A percentile compares a stretch with the other conserved stretches of the same genome.
Evolutionary conservation across 1,140 invertebrate species (phyloP).

Genomic region (Scaptomyza montana): DNA sequence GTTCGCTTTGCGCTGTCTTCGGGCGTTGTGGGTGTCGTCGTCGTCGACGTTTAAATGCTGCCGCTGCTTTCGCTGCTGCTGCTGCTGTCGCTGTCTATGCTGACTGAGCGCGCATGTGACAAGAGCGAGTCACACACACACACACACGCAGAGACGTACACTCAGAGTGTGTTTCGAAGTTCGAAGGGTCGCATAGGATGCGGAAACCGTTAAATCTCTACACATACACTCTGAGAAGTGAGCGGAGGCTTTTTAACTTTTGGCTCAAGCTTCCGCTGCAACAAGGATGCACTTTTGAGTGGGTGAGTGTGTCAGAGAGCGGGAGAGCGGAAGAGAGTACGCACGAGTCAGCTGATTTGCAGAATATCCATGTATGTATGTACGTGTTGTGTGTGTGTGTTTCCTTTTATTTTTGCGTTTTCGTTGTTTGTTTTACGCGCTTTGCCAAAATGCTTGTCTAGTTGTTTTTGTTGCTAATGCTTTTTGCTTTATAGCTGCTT

Average conservation of each 20-base stretch:
- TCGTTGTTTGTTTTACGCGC: slow-evolving; percentile 20
- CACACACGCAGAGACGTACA: slow-evolving; percentile 13
- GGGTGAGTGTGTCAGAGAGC: slow-evolving; percentile 2
- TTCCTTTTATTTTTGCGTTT: slow-evolving; percentile 24
- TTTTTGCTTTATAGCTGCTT: slow-evolving; percentile 30
- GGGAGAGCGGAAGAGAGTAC: slow-evolving; percentile 33
- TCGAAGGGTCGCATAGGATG: slow-evolving; percentile 44
- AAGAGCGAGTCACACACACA: slow-evolving; percentile 39
- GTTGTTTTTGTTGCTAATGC: slow-evolving; percentile 16
- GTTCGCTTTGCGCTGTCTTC: slow-evolving; percentile 47
- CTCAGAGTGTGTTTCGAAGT: slow-evolving; percentile 34
- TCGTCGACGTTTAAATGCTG: slow-evolving; percentile 12
- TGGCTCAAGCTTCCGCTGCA: slow-evolving; percentile 33
- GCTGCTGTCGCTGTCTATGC: slow-evolving; percentile 31
- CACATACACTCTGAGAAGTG: slow-evolving; percentile 19
- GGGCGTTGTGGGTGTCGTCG: slow-evolving; percentile 49
- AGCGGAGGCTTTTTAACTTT: slow-evolving; percentile 12
- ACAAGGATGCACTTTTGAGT: slow-evolving; percentile 38
- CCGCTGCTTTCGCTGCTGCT: slow-evolving; percentile 10
- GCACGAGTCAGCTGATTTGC: slow-evolving; percentile 60
- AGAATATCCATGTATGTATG: not conserved
- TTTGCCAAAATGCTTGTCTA: slow-evolving; percentile 17
- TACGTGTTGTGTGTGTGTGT: not conserved
- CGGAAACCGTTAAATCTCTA: slow-evolving; percentile 48
- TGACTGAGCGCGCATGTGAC: slow-evolving; percentile 59